Conservation (phyloP, 1,140 invertebrate species). For the Drosophila trapezifrons region DNA sequence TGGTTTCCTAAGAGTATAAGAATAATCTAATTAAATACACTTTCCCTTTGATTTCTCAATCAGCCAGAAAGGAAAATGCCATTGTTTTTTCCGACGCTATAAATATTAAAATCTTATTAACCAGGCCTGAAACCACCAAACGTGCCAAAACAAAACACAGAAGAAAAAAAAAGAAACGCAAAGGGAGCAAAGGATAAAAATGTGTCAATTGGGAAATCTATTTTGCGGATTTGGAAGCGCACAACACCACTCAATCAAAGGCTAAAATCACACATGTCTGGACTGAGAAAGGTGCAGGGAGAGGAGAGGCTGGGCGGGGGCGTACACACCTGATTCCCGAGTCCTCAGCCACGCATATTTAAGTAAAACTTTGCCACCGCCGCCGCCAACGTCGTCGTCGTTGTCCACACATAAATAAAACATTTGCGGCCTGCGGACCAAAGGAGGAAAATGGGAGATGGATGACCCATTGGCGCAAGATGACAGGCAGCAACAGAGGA, state of each 20-base stretch:
- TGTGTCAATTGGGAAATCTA: conserved; percentile 82
- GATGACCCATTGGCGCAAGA: conserved; percentile 81
- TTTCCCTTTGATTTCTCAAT: conserved; percentile 31
- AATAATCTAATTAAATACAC: conserved; percentile 67
- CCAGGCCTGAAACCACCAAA: conserved; percentile 18
- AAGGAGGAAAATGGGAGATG: conserved; percentile 74
- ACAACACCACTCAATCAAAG: conserved; percentile 79
- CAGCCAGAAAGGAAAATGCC: background rate
- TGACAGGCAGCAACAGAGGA: conserved; percentile 52
- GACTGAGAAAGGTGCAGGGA: background rate
- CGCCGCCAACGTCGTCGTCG: conserved; percentile 41
- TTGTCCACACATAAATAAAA: conserved; percentile 82
- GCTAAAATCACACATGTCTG: conserved; percentile 66
- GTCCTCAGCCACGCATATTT: conserved; percentile 66
- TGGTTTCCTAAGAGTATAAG: too few relatives aligned
- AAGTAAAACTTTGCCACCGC: conserved; percentile 66
- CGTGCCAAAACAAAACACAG: conserved; percentile 27
- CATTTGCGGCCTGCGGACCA: conserved; percentile 74
- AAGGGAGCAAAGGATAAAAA: conserved; percentile 61
- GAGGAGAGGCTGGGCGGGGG: background rate
- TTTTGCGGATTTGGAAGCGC: conserved; percentile 76
- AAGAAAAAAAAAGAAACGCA: too few relatives aligned
- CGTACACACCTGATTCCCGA: conserved; percentile 53
- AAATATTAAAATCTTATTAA: conserved; percentile 77
- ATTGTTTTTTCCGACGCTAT: conserved; percentile 22